Base-by-base conservation (phyloP, 2,797 vertebrate genomes). In the Acanthis flammea region DNA sequence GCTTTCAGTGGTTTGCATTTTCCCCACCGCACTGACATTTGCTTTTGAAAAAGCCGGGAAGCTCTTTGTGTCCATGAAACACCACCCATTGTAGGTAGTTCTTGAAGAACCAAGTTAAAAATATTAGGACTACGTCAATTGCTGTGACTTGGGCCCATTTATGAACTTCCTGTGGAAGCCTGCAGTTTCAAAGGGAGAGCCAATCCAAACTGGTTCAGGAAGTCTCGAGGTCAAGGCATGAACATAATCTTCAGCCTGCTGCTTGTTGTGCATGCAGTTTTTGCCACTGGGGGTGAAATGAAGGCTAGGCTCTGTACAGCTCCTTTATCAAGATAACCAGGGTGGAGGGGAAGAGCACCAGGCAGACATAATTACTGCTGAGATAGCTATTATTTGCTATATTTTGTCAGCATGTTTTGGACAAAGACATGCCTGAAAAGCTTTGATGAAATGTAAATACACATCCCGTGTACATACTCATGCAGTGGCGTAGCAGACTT, bases 171-270 rank as follows among this genome's bases (percentile, higher is more conserved):
- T 67, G 42, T 94, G 79, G 87, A 94, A 94, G 82, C 75, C 76
- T 86, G 88, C 80, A 85, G 63, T 93, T 95, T 93, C 86, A 47
- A 84, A 63, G 62, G 63, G 86, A 95, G 57, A 94, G 96, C 95
- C 90, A 95, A 96, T 95, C 87, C 90, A 96, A 96, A 96, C 91
- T 89, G 90, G 61, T 93, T 97, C 96, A 97, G 95, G 95, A 96
- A 97, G 85, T 95, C 70, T 95, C 48, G 22, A 89, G 96, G 95
- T 96, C 93, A 95, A 96, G 91, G 80, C 80, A 13, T 83, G 83
- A 93, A 90, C 88, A 60, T 73, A 88, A 80, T 83, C 92, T 95
- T 92, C 84, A 94, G 92, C 35, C 58, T 87, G 74, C 73, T 88
- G 58, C 72, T 88, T 90, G 82, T 94, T 96, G 37, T 89, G 74